These are phyloP conservation scores for Otis tarda DNA, from an alignment of 2,113 vertebrate genomes.

Conservation along the genomic window DNA sequence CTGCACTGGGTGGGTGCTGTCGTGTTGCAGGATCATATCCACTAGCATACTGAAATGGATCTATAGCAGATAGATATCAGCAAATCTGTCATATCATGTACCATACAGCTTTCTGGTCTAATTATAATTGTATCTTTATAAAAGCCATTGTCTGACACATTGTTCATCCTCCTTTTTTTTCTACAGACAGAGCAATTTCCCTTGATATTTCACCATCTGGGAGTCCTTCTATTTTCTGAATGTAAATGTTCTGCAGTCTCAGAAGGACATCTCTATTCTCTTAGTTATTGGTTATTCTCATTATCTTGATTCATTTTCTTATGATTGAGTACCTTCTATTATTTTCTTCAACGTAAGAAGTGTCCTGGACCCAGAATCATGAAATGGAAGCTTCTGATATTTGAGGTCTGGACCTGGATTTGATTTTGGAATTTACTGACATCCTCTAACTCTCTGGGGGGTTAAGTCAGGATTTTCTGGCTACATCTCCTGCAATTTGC, in stretches of 20 bases:
- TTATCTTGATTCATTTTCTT: neutral
- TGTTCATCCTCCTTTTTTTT: neutral
- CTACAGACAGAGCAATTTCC: neutral
- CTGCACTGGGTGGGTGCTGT: neutral
- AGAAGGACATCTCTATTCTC: neutral
- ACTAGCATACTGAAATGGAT: neutral
- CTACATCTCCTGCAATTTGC: neutral
- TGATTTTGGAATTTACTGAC: neutral
- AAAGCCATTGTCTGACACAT: neutral
- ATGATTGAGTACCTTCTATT: neutral
- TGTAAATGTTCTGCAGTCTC: neutral
- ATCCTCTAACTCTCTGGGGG: rapidly evolving
- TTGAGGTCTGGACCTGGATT: neutral
- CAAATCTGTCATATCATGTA: neutral
- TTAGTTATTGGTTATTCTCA: neutral
- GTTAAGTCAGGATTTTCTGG: neutral
- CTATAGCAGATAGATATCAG: neutral
- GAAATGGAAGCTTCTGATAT: neutral
- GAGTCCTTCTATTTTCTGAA: neutral
- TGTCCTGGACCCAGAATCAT: neutral
- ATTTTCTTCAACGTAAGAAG: neutral
- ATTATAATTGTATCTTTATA: neutral
- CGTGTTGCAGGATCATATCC: neutral
- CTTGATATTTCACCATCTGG: neutral
- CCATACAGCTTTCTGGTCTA: neutral